These are phyloP conservation scores for Biston stratarius DNA, from an alignment of 2,888 invertebrate species.

Conservation along the genomic window DNA sequence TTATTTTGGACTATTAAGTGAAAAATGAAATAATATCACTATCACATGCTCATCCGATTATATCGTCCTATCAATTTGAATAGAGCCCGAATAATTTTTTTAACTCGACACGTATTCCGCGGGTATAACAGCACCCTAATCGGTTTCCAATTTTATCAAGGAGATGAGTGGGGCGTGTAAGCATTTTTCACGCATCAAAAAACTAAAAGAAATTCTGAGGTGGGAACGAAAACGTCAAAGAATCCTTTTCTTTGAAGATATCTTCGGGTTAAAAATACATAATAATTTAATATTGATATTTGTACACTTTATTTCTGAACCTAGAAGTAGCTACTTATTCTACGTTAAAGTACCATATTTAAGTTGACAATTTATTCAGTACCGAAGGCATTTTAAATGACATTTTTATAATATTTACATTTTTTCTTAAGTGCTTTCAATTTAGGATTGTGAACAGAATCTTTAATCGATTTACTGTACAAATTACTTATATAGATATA, in stretches of 20 bases:
- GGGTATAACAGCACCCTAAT: constrained; percentile 62
- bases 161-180: constrained; percentile 55
- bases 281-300: constrained; percentile 4
- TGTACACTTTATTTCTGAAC: constrained; percentile 8
- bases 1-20: too few relatives aligned
- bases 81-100: constrained; percentile 68
- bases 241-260: constrained; percentile 9
- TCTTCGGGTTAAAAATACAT: constrained; percentile 6
- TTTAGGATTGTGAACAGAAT: background rate
- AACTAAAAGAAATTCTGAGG: constrained; percentile 49
- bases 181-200: constrained; percentile 60
- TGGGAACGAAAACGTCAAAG: constrained; percentile 33
- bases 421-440: background rate
- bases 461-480: too few relatives aligned
- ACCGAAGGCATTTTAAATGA: constrained; percentile 14
- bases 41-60: background rate
- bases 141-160: constrained; percentile 67
- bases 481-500: background rate
- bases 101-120: constrained; percentile 47
- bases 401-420: background rate
- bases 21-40: too few relatives aligned
- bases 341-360: background rate
- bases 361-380: constrained; percentile 1
- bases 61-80: constrained; percentile 68
- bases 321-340: background rate